These are phyloP conservation scores for Choreutis nemorana DNA, from an alignment of 2,888 invertebrate genomes.

Conservation along the genomic window DNA sequence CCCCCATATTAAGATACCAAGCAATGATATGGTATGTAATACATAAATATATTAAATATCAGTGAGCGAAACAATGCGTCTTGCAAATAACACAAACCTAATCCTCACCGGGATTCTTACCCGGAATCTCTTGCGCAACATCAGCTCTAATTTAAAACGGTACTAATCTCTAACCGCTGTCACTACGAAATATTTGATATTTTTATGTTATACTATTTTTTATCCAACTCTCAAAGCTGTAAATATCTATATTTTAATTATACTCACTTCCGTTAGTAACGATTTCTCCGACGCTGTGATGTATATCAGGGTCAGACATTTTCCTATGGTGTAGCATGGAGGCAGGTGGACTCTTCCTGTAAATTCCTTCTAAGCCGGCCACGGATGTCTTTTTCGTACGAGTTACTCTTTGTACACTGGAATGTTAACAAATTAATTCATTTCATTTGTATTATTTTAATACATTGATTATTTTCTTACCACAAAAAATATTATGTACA, in stretches of 20 bases:
- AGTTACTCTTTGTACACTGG: constrained; percentile 68
- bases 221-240: not conserved
- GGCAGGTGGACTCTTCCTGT: constrained; percentile 66
- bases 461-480: too few species aligned
- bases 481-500: too few species aligned
- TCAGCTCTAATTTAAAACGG: not conserved
- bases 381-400: constrained; percentile 81
- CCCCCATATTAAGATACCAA: too few species aligned
- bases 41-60: not conserved
- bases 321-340: constrained; percentile 71
- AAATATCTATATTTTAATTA: not conserved
- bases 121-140: too few species aligned
- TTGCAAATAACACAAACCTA: too few species aligned
- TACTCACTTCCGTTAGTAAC: constrained; percentile 41
- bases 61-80: not conserved
- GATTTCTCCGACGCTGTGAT: constrained; percentile 73
- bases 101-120: too few species aligned
- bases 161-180: not conserved
- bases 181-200: not conserved
- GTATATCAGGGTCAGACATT: constrained; percentile 90
- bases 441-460: too few species aligned
- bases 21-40: too few species aligned
- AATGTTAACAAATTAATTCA: constrained; percentile 10
- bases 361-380: constrained; percentile 70
- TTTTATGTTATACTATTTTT: not conserved